Base-by-base conservation (phyloP, 1,140 invertebrate species). In the Drosophila obscura region DNA sequence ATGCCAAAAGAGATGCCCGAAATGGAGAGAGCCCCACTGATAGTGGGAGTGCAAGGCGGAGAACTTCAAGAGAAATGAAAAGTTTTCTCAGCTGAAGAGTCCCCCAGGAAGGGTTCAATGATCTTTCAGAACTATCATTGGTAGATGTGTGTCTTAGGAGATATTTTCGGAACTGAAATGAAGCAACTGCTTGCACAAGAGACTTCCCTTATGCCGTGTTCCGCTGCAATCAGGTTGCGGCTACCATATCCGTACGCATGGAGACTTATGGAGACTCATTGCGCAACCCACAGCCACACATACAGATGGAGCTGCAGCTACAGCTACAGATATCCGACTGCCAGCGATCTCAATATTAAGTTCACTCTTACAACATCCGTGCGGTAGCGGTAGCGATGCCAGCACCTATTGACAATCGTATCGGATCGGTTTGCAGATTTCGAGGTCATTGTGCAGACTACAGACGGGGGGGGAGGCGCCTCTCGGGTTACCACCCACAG, bases 391-490 rank as follows among this genome's bases (percentile, higher is more conserved):
- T 43, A 52, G 51, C 51, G 31, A n/a, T 15, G 50, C 22, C 13
- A 13, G 51, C 66, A 69, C n/a, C n/a, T n/a, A 69, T 69, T 52
- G 66, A 68, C 52, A 88, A 88, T 53, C 50, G 49, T 67, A 82
- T 75, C 51, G 44, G 39, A 43, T 49, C 26, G 62, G 46, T 16
- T 72, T 71, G 55, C 67, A 46, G 44, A 55, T 80, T 84, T 80
- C 76, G 82, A 85, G 82, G 82, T 85, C 82, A 85, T 74, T 85
- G 77, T 66, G 81, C 82, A 85, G 81, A 85, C 44, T 45, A 56
- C 15, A 46, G 50, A 31, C 44, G 55, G 66, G 48, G 63, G 49
- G 65, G 60, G 19, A 19, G 19, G 19, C 61, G 43, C 43, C 53
- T 48, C 62, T 82, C 66, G 53, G 28, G 63, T 87, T 87, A 88